phyloP scores from a whole-genome alignment of 2,113 vertebrate genomes.

The Glaucomys volans region DNA sequence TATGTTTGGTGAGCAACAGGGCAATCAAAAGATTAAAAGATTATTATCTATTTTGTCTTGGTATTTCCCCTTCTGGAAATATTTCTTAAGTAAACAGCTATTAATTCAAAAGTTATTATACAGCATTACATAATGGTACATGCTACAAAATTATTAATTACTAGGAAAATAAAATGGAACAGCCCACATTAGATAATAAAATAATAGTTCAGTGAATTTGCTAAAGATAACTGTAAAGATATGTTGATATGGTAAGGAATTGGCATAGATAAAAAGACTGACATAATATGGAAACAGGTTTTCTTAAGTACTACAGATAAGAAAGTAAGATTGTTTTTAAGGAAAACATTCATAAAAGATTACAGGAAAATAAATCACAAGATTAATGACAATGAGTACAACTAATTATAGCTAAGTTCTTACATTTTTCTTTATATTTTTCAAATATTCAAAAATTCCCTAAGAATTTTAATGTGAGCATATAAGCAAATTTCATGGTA shows the following conservation, averaged over 20 bases:
- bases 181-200: not conserved
- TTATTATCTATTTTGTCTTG: not conserved
- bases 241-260: not conserved
- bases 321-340: not conserved
- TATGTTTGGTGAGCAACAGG: not conserved
- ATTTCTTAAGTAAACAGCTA: conserved; percentile 31
- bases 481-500: not conserved
- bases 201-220: not conserved
- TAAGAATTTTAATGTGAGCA: not conserved
- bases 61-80: not conserved
- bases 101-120: not conserved
- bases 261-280: not conserved
- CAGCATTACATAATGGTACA: not conserved
- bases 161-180: not conserved
- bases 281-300: not conserved
- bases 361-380: not conserved
- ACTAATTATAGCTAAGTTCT: not conserved
- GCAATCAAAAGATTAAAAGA: conserved; percentile 20
- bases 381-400: not conserved
- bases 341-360: conserved; percentile 4
- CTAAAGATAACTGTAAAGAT: not conserved
- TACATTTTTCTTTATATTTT: conserved; percentile 1
- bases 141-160: not conserved
- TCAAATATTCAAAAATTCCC: not conserved
- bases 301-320: not conserved